A percentile compares a stretch with the other conserved stretches of the same genome.
Evolutionary conservation across 2,888 invertebrate genomes (phyloP).

Genomic region (Synergus gifuensis): DNA sequence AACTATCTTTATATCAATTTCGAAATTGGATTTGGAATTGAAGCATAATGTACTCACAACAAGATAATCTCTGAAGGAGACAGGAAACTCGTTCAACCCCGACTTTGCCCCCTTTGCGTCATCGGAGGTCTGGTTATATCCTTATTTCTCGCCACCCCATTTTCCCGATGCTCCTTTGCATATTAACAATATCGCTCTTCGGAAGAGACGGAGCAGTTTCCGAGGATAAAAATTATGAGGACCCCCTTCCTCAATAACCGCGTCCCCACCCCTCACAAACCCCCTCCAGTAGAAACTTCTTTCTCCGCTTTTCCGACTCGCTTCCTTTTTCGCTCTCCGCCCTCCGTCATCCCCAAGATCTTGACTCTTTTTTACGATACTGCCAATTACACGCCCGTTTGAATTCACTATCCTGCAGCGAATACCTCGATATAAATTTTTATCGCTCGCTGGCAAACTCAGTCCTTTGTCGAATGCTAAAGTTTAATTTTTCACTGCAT

Average conservation of each 20-base stretch:
- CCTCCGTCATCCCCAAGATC: constrained; percentile 56
- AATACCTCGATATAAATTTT: constrained; percentile 73
- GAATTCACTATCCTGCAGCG: constrained; percentile 75
- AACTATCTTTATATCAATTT: background rate
- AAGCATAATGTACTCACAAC: constrained; percentile 64
- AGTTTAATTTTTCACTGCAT: constrained; percentile 9
- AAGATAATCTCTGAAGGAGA: constrained; percentile 67
- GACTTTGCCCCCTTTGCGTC: constrained; percentile 47
- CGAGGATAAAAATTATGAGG: constrained; percentile 75
- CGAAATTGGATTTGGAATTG: constrained; percentile 20
- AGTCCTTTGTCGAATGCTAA: constrained; percentile 16
- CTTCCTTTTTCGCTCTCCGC: constrained; percentile 60
- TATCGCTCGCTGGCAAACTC: constrained; percentile 50
- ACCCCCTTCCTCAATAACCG: constrained; percentile 51
- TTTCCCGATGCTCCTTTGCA: constrained; percentile 77
- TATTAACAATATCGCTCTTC: constrained; percentile 77
- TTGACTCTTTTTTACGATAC: constrained; percentile 76
- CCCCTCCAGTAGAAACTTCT: constrained; percentile 33
- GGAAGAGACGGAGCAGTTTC: constrained; percentile 66
- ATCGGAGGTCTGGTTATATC: constrained; percentile 64
- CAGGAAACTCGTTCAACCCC: constrained; percentile 48
- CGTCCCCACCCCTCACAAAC: constrained; percentile 43
- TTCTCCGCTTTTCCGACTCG: constrained; percentile 57
- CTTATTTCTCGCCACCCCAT: constrained; percentile 75
- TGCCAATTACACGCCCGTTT: constrained; percentile 78